Conservation (phyloP, 2,113 vertebrate genomes). For the Bubo bubo region DNA sequence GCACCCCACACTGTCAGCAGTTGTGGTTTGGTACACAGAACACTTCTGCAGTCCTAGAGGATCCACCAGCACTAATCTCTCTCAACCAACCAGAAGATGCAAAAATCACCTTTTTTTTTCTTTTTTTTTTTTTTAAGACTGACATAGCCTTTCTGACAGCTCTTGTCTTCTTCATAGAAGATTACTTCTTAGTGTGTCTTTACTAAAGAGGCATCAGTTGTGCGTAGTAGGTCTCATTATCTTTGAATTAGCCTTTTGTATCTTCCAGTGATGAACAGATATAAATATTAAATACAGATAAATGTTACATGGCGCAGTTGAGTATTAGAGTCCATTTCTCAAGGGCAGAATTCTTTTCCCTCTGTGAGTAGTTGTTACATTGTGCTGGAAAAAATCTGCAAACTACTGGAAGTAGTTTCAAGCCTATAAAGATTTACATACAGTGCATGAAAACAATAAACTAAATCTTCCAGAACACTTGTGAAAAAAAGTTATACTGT, state of each 20-base stretch:
- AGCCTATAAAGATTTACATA: neutral
- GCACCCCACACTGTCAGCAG: neutral
- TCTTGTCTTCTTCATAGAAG: neutral
- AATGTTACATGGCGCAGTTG: neutral
- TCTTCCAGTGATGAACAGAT: neutral
- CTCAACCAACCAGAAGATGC: neutral
- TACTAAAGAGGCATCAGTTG: neutral
- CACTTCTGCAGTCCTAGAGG: neutral
- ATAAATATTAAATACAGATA: constrained; percentile 29
- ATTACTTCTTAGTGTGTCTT: neutral
- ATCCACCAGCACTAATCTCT: neutral
- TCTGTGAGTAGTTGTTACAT: neutral
- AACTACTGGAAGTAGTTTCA: neutral
- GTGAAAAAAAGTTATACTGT: neutral
- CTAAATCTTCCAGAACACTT: neutral
- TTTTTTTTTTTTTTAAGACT: neutral
- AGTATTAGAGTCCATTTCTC: neutral
- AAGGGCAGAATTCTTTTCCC: neutral
- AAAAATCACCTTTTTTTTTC: neutral
- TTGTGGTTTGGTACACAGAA: neutral
- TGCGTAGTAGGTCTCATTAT: neutral
- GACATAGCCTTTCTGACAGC: neutral
- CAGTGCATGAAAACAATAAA: neutral
- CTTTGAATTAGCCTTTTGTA: neutral
- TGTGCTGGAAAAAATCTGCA: neutral